Percentiles rank a stretch among this genome's conserved stretches.
These are phyloP conservation scores for Monochamus saltuarius DNA, from an alignment of 1,140 invertebrate species.

Conservation along the genomic window DNA sequence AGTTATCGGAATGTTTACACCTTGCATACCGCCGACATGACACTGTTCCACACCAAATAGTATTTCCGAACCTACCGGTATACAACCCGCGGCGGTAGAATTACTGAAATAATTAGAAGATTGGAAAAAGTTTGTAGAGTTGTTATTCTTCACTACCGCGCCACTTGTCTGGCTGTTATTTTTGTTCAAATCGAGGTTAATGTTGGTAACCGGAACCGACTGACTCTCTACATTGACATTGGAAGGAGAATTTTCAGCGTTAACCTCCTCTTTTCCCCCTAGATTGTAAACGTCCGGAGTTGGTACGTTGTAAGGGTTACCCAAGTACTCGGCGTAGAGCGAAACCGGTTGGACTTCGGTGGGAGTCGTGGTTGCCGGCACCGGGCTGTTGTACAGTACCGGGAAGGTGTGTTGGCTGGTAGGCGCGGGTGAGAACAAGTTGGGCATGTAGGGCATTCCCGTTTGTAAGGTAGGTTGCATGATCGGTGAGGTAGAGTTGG, in stretches of 20 bases:
- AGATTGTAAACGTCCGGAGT: slow-evolving; percentile 7
- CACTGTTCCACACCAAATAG: slow-evolving; percentile 52
- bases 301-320: slow-evolving; percentile 55
- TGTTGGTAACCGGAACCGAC: no score
- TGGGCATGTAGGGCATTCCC: slow-evolving; percentile 36
- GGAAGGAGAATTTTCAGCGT: no score
- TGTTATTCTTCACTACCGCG: not conserved
- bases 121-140: slow-evolving; percentile 37
- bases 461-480: slow-evolving; percentile 32
- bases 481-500: slow-evolving; percentile 17
- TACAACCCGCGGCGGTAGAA: slow-evolving; percentile 46
- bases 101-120: slow-evolving; percentile 60
- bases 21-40: not conserved
- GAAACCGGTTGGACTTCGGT: slow-evolving; percentile 50
- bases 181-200: not conserved
- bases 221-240: no score
- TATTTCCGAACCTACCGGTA: slow-evolving; percentile 60
- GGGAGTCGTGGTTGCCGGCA: slow-evolving; percentile 25
- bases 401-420: slow-evolving; percentile 38
- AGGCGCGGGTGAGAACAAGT: slow-evolving; percentile 17
- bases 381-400: slow-evolving; percentile 35
- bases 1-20: not conserved
- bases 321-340: slow-evolving; percentile 57
- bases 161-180: not conserved
- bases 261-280: no score